These are phyloP conservation scores for Bembecia ichneumoniformis DNA, from an alignment of 2,888 invertebrate genomes.

Conservation along the genomic window DNA sequence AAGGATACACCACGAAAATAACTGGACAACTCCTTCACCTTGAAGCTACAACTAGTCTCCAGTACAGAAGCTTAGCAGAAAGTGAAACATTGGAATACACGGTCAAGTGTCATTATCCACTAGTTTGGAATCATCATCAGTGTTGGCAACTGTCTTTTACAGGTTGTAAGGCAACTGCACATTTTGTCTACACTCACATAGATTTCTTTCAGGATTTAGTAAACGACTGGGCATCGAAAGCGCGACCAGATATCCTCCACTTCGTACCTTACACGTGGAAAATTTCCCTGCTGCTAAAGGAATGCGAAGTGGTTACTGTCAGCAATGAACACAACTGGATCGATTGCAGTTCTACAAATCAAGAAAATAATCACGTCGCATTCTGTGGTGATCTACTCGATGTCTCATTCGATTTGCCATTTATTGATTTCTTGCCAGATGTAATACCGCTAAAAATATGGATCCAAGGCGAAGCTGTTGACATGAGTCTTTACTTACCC, in stretches of 20 bases:
- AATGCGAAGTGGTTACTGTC: conserved; percentile 93
- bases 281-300: conserved; percentile 90
- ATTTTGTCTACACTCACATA: conserved; percentile 94
- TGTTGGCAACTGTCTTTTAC: conserved; percentile 93
- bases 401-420: conserved; percentile 93
- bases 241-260: conserved; percentile 90
- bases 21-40: conserved; percentile 94
- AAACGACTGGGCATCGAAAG: conserved; percentile 97
- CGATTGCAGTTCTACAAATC: conserved; percentile 95
- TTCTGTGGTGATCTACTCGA: conserved; percentile 95
- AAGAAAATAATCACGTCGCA: conserved; percentile 94
- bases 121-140: conserved; percentile 96
- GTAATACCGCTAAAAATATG: conserved; percentile 91
- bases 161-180: conserved; percentile 94
- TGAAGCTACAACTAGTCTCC: conserved; percentile 95
- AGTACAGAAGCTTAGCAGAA: conserved; percentile 92
- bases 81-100: conserved; percentile 96
- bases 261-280: conserved; percentile 98
- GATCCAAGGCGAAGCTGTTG: conserved; percentile 95
- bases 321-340: conserved; percentile 99
- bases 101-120: conserved; percentile 89
- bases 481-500: conserved; percentile 90
- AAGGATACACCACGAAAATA: conserved; percentile 91
- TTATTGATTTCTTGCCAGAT: conserved; percentile 92
- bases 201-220: conserved; percentile 96